Conservation (phyloP, 2,797 vertebrate species). For the Spinus pinus region DNA sequence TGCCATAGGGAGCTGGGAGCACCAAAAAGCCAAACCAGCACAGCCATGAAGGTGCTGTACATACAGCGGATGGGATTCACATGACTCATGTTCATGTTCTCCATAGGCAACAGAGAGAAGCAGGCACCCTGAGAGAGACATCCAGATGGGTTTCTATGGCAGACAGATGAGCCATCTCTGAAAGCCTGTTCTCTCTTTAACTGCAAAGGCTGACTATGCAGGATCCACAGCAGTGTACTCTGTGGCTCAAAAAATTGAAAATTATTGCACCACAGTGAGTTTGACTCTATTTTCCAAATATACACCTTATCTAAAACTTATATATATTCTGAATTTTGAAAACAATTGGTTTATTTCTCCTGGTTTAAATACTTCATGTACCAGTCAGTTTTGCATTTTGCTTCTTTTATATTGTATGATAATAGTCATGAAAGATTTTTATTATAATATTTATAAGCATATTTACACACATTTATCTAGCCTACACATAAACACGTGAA, state of each 20-base stretch:
- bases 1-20: neutral
- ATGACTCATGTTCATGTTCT: conserved; percentile 3
- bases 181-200: conserved; percentile 16
- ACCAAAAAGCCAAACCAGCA: neutral
- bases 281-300: neutral
- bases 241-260: neutral
- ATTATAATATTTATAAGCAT: neutral
- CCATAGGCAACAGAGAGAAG: neutral
- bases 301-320: neutral
- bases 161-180: conserved; percentile 37
- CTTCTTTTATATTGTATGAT: neutral
- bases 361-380: neutral
- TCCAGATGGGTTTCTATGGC: conserved; percentile 54
- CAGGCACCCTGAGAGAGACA: neutral
- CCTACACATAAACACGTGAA: neutral
- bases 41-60: neutral
- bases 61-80: neutral
- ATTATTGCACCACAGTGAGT: neutral
- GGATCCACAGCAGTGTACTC: neutral
- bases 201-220: neutral
- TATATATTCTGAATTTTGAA: neutral
- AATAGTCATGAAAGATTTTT: neutral
- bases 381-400: neutral
- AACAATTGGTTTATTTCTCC: neutral
- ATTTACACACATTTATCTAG: conserved; percentile 12